Percentiles rank a stretch among this genome's conserved stretches.
Evolutionary conservation across 1,140 invertebrate genomes (phyloP).

Genomic region (Heliothis subflexa): DNA sequence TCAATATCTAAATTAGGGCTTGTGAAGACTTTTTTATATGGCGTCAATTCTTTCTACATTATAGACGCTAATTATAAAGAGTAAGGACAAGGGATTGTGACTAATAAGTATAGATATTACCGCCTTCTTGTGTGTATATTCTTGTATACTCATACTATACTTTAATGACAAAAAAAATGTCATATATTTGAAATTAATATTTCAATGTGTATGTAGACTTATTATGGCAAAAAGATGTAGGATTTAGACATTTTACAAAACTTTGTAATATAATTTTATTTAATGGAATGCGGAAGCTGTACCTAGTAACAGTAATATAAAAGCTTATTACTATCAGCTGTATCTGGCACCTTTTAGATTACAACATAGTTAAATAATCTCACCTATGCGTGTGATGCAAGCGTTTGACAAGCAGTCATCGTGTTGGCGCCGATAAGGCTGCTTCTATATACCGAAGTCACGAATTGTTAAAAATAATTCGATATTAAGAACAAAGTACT

Average conservation of each 20-base stretch:
- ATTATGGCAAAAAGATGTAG: too few relatives aligned
- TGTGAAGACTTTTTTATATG: neutral
- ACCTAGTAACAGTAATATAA: neutral
- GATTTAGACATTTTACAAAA: too few relatives aligned
- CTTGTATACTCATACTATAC: too few relatives aligned
- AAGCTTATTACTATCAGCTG: neutral
- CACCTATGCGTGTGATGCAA: conserved; percentile 30
- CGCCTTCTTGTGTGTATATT: too few relatives aligned
- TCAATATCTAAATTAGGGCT: neutral
- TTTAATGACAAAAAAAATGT: too few relatives aligned
- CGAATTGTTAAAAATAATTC: neutral
- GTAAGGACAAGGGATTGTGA: too few relatives aligned
- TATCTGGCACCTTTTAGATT: conserved; percentile 18
- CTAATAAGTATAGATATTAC: too few relatives aligned
- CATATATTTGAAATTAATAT: too few relatives aligned
- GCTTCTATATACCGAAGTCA: neutral
- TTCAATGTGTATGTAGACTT: too few relatives aligned
- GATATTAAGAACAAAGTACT: neutral
- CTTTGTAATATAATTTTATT: neutral
- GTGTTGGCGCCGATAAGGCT: conserved; percentile 24
- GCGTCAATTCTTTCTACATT: too few relatives aligned
- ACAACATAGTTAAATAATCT: conserved; percentile 27
- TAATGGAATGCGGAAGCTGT: neutral
- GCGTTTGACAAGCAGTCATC: conserved; percentile 1
- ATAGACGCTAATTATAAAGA: too few relatives aligned